phyloP scores from a whole-genome alignment of 2,113 vertebrate genomes.

The Pseudorhombus dupliciocellatus region DNA sequence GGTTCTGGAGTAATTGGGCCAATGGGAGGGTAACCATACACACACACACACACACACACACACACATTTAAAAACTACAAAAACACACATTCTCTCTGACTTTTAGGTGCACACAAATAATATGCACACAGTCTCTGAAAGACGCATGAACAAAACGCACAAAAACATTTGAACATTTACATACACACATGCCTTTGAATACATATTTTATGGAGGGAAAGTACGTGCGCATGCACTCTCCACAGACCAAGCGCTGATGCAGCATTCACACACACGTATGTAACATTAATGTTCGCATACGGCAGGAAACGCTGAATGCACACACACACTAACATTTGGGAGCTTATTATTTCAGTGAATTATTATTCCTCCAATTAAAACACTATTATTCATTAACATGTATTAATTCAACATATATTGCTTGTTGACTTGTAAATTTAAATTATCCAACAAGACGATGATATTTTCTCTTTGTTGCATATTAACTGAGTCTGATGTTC shows the following conservation, averaged over 20 bases:
- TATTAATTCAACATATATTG: not conserved
- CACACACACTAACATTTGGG: not conserved
- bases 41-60: not conserved
- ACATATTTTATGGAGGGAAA: slow-evolving; percentile 14
- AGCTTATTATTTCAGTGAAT: not conserved
- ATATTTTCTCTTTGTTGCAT: too few relatives aligned
- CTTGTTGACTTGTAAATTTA: not conserved
- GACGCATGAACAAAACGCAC: slow-evolving; percentile 1
- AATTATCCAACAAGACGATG: too few relatives aligned
- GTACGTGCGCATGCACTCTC: not conserved
- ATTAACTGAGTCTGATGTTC: too few relatives aligned
- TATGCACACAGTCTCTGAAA: slow-evolving; percentile 29
- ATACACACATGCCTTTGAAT: slow-evolving; percentile 20
- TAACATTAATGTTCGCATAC: slow-evolving; percentile 3
- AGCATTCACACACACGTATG: not conserved
- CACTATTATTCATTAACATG: too few relatives aligned
- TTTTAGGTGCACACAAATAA: slow-evolving; percentile 31
- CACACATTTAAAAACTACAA: slow-evolving; percentile 9
- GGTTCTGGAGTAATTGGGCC: slow-evolving; percentile 80
- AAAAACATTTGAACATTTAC: slow-evolving; percentile 16
- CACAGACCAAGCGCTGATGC: not conserved
- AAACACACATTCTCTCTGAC: slow-evolving; percentile 20
- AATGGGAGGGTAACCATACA: slow-evolving; percentile 74
- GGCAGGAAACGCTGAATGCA: not conserved
- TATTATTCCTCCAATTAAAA: not conserved